phyloP scores from a whole-genome alignment of 1,140 invertebrate species.

The Platorchestia sp. region DNA sequence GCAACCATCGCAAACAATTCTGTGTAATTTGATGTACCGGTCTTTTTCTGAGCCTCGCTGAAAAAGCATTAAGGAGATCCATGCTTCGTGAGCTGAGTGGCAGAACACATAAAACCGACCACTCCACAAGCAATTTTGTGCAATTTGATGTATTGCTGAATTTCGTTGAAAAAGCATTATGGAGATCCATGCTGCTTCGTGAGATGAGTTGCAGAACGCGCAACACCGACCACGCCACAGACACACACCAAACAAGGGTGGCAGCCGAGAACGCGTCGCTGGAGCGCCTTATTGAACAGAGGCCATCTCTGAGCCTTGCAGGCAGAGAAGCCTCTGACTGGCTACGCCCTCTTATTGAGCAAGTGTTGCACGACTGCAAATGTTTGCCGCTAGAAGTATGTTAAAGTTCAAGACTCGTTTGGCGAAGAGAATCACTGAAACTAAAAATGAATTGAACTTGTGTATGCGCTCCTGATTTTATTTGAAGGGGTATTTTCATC shows the following conservation, averaged over 20 bases:
- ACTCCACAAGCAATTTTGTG: too few relatives aligned
- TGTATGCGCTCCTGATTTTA: neutral
- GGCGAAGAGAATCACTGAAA: neutral
- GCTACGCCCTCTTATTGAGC: neutral
- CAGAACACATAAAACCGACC: too few relatives aligned
- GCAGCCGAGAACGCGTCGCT: neutral
- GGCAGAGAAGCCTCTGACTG: neutral
- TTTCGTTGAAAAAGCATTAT: too few relatives aligned
- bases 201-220: too few relatives aligned
- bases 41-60: too few relatives aligned
- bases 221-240: neutral
- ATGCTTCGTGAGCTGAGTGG: too few relatives aligned
- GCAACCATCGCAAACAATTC: too few relatives aligned
- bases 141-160: too few relatives aligned
- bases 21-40: too few relatives aligned
- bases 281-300: neutral
- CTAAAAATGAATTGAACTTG: neutral
- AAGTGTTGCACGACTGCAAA: neutral
- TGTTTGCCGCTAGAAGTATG: neutral
- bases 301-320: neutral
- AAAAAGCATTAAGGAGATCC: too few relatives aligned
- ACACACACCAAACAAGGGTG: neutral
- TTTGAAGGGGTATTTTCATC: neutral
- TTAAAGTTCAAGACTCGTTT: neutral
- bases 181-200: too few relatives aligned